These are phyloP conservation scores for Nannoperca obscura DNA, from an alignment of 2,797 vertebrate genomes.

Conservation along the genomic window DNA sequence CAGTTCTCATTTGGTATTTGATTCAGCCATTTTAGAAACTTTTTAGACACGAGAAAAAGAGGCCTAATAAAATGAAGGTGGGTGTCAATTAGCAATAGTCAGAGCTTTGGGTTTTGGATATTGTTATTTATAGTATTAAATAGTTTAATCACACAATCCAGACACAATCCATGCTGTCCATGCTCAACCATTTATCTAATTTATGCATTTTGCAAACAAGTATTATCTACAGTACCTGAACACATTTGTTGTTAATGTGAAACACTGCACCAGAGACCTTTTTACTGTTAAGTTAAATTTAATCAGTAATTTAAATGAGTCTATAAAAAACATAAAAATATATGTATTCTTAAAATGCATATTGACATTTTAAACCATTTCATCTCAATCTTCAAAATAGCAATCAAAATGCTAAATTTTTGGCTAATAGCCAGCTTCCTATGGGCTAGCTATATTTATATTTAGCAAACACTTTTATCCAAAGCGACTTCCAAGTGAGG, in stretches of 20 bases:
- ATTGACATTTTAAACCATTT: background rate
- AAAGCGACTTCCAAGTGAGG: too few relatives aligned
- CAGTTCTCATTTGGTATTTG: background rate
- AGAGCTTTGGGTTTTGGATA: background rate
- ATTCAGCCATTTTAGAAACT: conserved; percentile 38
- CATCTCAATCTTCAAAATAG: background rate
- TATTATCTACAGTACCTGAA: background rate
- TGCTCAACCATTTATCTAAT: background rate
- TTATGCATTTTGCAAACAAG: background rate
- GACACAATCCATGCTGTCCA: background rate
- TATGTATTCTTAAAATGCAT: background rate
- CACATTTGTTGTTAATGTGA: background rate
- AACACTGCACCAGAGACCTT: background rate
- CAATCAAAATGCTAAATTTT: background rate
- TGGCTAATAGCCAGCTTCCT: background rate
- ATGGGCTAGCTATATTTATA: background rate
- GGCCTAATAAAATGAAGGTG: background rate
- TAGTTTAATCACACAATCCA: background rate
- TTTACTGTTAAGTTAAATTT: background rate
- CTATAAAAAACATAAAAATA: background rate
- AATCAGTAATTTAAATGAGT: background rate
- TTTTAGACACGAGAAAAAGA: conserved; percentile 41
- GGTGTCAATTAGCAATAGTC: background rate
- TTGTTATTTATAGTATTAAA: background rate
- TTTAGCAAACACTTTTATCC: too few relatives aligned